phyloP scores from a whole-genome alignment of 2,113 vertebrate species.

The Arizona elegans region DNA sequence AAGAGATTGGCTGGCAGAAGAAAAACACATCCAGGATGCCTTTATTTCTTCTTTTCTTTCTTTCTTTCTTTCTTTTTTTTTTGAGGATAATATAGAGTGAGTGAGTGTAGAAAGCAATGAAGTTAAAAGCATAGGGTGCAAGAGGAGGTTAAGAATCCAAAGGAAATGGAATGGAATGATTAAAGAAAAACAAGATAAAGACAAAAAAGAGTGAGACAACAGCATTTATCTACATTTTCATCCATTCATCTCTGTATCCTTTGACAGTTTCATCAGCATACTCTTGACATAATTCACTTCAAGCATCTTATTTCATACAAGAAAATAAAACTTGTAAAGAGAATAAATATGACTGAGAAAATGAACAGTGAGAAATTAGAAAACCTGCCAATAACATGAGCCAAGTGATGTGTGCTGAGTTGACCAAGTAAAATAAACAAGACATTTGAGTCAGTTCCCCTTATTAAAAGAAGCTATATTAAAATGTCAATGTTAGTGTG shows the following conservation, averaged over 20 bases:
- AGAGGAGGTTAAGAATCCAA: not conserved
- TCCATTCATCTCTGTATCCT: not conserved
- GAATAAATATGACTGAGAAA: not conserved
- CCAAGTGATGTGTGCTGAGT: not conserved
- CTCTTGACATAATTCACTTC: not conserved
- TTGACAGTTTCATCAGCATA: conserved; percentile 4
- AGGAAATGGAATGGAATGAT: not conserved
- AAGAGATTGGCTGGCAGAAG: conserved; percentile 33
- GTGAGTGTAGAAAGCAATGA: not conserved
- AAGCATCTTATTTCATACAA: not conserved
- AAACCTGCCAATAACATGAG: not conserved
- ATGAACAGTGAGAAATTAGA: not conserved
- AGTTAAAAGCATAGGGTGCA: not conserved
- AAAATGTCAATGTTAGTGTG: conserved; percentile 45
- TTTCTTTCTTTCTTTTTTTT: not conserved
- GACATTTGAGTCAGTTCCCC: conserved; percentile 34
- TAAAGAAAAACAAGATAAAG: not conserved
- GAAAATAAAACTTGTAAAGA: not conserved
- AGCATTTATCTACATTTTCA: not conserved
- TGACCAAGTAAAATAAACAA: conserved; percentile 25
- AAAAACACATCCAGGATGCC: conserved; percentile 6
- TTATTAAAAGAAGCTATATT: conserved; percentile 31
- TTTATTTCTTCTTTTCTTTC: not conserved
- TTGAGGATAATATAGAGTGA: conserved; percentile 5
- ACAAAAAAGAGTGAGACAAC: not conserved